Evolutionary conservation across 1,140 invertebrate genomes (phyloP).

Genomic region (Apis laboriosa): DNA sequence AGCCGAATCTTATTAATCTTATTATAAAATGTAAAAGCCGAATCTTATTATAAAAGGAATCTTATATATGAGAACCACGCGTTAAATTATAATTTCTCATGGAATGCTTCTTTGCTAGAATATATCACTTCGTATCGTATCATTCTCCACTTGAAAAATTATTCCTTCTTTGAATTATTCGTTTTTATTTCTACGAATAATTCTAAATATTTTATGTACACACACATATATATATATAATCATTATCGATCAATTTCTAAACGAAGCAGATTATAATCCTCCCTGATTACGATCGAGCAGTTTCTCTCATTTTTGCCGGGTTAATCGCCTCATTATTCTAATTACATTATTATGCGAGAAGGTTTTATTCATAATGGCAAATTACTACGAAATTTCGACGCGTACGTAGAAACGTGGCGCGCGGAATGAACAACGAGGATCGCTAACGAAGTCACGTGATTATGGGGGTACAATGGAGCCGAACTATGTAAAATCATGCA

Average conservation of each 20-base stretch:
- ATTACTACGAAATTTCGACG: constrained; percentile 6
- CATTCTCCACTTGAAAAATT: not conserved
- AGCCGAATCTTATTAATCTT: too few relatives aligned
- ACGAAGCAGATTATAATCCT: not conserved
- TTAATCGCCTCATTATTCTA: not conserved
- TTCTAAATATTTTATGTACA: not conserved
- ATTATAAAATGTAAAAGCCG: too few relatives aligned
- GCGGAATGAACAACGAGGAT: constrained; percentile 47
- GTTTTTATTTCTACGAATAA: not conserved
- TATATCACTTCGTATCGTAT: too few relatives aligned
- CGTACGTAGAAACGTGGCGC: not conserved
- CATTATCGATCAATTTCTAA: not conserved
- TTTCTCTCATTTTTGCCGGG: not conserved
- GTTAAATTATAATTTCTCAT: too few relatives aligned
- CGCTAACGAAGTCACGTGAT: constrained; percentile 62
- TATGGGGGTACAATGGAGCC: constrained; percentile 53
- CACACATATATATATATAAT: not conserved
- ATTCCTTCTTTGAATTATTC: not conserved
- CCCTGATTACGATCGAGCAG: too few relatives aligned
- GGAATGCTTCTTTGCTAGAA: too few relatives aligned
- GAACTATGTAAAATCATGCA: constrained; percentile 62
- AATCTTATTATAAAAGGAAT: too few relatives aligned
- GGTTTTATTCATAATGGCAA: too few relatives aligned
- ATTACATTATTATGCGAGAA: not conserved
- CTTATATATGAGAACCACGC: too few relatives aligned